Evolutionary conservation across 1,140 invertebrate species (phyloP).

Genomic region (Drosophila littoralis): DNA sequence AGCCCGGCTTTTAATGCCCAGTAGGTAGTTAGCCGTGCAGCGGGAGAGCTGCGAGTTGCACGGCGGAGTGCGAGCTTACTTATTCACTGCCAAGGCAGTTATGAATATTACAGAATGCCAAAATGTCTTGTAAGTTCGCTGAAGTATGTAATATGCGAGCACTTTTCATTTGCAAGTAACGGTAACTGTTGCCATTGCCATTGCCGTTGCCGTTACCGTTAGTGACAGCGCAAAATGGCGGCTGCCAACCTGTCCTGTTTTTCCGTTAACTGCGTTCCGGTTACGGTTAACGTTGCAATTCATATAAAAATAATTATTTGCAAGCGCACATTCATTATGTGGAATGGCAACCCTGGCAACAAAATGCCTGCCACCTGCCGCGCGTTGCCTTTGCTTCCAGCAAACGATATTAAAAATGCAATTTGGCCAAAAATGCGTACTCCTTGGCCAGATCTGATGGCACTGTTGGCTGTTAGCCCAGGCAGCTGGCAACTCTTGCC

Average conservation of each 20-base stretch:
- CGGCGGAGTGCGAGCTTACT: constrained; percentile 9
- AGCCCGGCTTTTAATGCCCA: constrained; percentile 19
- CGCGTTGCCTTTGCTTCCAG: not conserved
- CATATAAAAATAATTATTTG: constrained; percentile 81
- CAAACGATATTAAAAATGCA: constrained; percentile 76
- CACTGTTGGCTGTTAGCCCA: not conserved
- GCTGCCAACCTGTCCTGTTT: constrained; percentile 25
- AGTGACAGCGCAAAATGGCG: constrained; percentile 48
- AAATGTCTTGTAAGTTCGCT: constrained; percentile 72
- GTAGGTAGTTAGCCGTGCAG: constrained; percentile 17
- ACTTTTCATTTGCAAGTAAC: constrained; percentile 49
- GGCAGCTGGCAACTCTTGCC: not conserved
- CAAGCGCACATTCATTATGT: constrained; percentile 73
- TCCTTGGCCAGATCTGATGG: constrained; percentile 19
- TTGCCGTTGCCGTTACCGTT: constrained; percentile 47
- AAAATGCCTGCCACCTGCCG: constrained; percentile 8
- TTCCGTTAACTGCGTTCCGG: constrained; percentile 13
- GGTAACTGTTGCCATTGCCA: constrained; percentile 24
- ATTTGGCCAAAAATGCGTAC: constrained; percentile 65
- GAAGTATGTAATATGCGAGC: constrained; percentile 65
- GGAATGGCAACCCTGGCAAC: constrained; percentile 54
- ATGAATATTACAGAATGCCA: constrained; percentile 77
- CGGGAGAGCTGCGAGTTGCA: not conserved
- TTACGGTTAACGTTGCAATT: constrained; percentile 57
- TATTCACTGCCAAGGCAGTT: constrained; percentile 52